phyloP scores from a whole-genome alignment of 23 tunicate species.

The Diplosoma virens region DNA sequence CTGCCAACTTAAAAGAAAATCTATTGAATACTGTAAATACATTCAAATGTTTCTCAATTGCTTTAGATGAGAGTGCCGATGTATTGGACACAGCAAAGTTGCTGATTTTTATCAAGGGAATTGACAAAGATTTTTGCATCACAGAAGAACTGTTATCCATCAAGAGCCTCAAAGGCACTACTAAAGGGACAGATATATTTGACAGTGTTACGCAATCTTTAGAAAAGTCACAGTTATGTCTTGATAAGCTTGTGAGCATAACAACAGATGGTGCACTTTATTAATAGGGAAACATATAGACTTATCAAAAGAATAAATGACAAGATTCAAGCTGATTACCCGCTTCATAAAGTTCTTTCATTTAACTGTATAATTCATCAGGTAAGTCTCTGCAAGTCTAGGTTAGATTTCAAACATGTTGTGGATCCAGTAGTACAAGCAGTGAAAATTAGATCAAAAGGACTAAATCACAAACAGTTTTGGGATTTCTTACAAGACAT shows the following conservation, averaged over 20 bases:
- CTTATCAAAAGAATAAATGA: constrained; percentile 30
- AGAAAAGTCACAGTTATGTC: constrained; percentile 6
- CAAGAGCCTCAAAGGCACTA: constrained; percentile 49
- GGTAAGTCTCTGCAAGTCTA: constrained; percentile 37
- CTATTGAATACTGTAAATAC: constrained; percentile 2
- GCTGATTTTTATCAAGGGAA: constrained; percentile 40
- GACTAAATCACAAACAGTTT: constrained; percentile 57
- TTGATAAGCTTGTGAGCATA: constrained; percentile 38
- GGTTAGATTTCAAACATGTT: constrained; percentile 34
- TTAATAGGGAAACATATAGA: constrained; percentile 44
- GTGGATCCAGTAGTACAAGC: constrained; percentile 38
- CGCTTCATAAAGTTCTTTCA: not conserved
- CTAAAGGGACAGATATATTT: constrained; percentile 45
- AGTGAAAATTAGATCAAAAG: constrained; percentile 43
- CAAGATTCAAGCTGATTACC: constrained; percentile 20
- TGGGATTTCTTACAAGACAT: constrained; percentile 29
- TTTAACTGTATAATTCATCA: constrained; percentile 26
- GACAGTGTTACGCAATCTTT: constrained; percentile 24
- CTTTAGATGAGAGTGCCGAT: constrained; percentile 53
- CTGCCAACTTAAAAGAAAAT: constrained; percentile 10
- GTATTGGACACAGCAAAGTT: constrained; percentile 47
- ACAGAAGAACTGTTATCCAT: constrained; percentile 41
- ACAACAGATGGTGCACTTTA: constrained; percentile 52
- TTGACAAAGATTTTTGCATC: constrained; percentile 31
- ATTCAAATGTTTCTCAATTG: constrained; percentile 37